A percentile compares a stretch with the other conserved stretches of the same genome.
These are phyloP conservation scores for Gnathonemus echidnorhynchus DNA, from an alignment of 2,113 vertebrate genomes.

Conservation along the genomic window DNA sequence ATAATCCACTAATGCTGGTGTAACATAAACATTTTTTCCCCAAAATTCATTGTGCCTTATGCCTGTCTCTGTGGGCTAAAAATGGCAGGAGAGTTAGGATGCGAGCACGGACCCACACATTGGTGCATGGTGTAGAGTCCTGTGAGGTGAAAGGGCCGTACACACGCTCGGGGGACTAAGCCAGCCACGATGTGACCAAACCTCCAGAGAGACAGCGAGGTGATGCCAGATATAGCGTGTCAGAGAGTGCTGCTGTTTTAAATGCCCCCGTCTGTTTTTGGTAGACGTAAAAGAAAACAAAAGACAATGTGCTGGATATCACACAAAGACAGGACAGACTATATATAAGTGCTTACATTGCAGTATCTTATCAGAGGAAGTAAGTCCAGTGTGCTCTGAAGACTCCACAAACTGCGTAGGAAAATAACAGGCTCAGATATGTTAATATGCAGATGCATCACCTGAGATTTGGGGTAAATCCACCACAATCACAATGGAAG, in stretches of 20 bases:
- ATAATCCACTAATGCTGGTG: slow-evolving; percentile 2
- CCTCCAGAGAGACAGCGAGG: not conserved
- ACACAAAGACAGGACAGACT: not conserved
- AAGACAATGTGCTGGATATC: not conserved
- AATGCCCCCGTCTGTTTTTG: not conserved
- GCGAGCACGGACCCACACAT: no score
- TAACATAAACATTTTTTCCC: not conserved
- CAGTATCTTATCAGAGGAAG: not conserved
- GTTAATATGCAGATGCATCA: not conserved
- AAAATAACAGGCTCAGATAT: not conserved
- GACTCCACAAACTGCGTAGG: not conserved
- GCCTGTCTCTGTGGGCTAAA: not conserved
- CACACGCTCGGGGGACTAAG: not conserved
- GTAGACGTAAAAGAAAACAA: not conserved
- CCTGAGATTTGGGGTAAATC: not conserved
- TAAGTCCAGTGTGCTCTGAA: not conserved
- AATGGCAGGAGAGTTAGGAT: not conserved
- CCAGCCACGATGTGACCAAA: not conserved
- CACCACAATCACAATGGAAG: not conserved
- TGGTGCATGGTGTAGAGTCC: not conserved
- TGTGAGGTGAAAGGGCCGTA: not conserved
- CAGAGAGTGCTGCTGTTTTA: not conserved
- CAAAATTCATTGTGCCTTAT: slow-evolving; percentile 6
- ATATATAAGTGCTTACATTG: not conserved
- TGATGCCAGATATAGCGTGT: not conserved